Evolutionary conservation across 2,113 vertebrate species (phyloP).

Genomic region (Miniopterus natalensis): DNA sequence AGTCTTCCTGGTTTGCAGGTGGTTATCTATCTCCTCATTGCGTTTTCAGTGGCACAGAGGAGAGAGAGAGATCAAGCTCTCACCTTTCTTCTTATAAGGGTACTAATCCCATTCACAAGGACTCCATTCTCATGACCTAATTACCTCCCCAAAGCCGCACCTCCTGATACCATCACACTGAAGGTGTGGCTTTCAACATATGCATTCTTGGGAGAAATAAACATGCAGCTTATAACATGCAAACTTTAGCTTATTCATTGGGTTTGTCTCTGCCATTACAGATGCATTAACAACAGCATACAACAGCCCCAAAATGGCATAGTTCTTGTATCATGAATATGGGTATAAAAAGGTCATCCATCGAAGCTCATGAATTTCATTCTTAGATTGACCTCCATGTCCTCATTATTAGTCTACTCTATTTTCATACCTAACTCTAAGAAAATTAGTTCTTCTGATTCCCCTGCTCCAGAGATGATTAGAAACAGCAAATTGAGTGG

Average conservation of each 20-base stretch:
- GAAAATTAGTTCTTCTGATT: conserved; percentile 76
- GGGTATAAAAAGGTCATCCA: conserved; percentile 58
- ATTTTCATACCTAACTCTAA: conserved; percentile 70
- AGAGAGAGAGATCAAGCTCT: background rate
- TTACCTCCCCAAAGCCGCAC: background rate
- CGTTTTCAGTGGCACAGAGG: background rate
- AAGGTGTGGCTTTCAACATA: background rate
- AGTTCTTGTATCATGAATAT: conserved; percentile 53
- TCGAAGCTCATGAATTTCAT: conserved; percentile 72
- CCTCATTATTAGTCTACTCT: conserved; percentile 63
- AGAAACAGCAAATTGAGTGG: conserved; percentile 68
- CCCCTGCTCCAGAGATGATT: conserved; percentile 63
- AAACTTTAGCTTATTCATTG: background rate
- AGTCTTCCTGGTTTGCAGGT: background rate
- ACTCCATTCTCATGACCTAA: background rate
- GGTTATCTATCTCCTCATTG: background rate
- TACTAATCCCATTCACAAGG: background rate
- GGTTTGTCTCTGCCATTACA: background rate
- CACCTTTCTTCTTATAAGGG: background rate
- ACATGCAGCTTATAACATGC: background rate
- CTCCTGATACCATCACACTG: background rate
- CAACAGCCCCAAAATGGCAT: background rate
- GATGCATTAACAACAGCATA: background rate
- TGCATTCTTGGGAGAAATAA: background rate
- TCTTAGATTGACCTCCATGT: conserved; percentile 71